Conservation (phyloP, 1,140 invertebrate species). For the Diabrotica undecimpunctata region DNA sequence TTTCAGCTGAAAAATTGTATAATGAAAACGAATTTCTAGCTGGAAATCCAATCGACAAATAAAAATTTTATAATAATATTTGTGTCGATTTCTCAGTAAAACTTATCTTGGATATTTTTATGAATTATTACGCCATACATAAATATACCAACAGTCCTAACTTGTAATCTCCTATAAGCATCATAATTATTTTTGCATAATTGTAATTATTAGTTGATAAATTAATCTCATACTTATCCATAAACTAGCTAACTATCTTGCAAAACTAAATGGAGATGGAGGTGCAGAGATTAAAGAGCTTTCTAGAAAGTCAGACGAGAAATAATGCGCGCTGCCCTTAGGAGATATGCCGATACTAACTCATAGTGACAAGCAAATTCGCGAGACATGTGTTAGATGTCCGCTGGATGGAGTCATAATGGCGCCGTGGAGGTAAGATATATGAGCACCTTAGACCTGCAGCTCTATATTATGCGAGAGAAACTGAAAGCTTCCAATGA, state of each 20-base stretch:
- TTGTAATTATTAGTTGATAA: constrained; percentile 29
- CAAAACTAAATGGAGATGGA: not conserved
- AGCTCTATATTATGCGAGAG: constrained; percentile 4
- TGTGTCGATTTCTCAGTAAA: too few species aligned
- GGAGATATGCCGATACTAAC: constrained; percentile 49
- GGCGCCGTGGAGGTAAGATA: constrained; percentile 34
- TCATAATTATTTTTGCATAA: too few species aligned
- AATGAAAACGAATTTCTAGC: too few species aligned
- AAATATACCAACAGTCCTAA: too few species aligned
- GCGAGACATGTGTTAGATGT: constrained; percentile 46
- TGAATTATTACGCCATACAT: too few species aligned
- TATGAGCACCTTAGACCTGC: constrained; percentile 35
- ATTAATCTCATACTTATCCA: constrained; percentile 46
- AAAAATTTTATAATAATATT: too few species aligned
- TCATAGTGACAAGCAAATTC: constrained; percentile 47
- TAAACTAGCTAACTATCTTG: not conserved
- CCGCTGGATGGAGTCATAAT: constrained; percentile 40
- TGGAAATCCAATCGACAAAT: too few species aligned
- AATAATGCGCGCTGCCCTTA: constrained; percentile 44
- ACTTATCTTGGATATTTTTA: too few species aligned
- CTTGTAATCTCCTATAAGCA: too few species aligned
- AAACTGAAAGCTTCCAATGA: not conserved
- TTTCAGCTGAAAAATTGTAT: too few species aligned
- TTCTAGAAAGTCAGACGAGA: constrained; percentile 44
- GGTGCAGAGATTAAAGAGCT: constrained; percentile 46